Conservation (phyloP, 2,113 vertebrate species). For the Thalassarche chlororhynchos region DNA sequence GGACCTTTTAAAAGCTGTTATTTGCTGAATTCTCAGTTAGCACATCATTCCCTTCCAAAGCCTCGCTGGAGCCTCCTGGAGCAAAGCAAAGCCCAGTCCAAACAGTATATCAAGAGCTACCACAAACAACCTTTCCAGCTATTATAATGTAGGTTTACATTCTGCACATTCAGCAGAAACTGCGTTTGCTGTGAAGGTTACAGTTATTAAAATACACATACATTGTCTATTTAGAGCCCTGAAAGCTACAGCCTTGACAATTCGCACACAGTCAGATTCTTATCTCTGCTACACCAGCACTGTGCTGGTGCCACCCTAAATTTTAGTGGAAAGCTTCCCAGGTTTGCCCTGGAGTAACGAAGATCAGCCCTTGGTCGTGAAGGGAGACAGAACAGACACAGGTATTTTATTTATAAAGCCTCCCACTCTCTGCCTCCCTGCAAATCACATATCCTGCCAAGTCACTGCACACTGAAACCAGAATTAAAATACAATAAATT, state of each 20-base stretch:
- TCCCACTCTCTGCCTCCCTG: not conserved
- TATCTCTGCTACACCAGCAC: not conserved
- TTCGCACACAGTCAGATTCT: not conserved
- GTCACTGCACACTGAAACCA: not conserved
- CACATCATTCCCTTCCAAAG: not conserved
- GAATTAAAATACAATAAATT: slow-evolving; percentile 19
- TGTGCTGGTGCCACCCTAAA: not conserved
- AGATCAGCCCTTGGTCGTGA: not conserved
- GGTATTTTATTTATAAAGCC: slow-evolving; percentile 14
- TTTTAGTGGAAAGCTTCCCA: not conserved
- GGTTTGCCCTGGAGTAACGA: not conserved
- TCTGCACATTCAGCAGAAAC: slow-evolving; percentile 50
- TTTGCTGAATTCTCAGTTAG: not conserved
- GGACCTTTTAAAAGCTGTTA: not conserved
- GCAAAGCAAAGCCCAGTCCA: slow-evolving; percentile 4
- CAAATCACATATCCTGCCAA: not conserved
- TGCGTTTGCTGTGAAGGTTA: not conserved
- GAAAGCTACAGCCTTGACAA: not conserved
- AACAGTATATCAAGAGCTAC: not conserved
- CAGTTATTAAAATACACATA: not conserved
- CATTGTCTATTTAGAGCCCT: not conserved
- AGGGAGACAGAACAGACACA: not conserved
- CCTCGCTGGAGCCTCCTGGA: not conserved
- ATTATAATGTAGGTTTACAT: not conserved
- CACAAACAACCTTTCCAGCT: not conserved